A percentile compares a stretch with the other conserved stretches of the same genome.
Evolutionary conservation across 53 echinoderm and acorn worm species (phyloP).

Genomic region (Glandiceps talaboti): DNA sequence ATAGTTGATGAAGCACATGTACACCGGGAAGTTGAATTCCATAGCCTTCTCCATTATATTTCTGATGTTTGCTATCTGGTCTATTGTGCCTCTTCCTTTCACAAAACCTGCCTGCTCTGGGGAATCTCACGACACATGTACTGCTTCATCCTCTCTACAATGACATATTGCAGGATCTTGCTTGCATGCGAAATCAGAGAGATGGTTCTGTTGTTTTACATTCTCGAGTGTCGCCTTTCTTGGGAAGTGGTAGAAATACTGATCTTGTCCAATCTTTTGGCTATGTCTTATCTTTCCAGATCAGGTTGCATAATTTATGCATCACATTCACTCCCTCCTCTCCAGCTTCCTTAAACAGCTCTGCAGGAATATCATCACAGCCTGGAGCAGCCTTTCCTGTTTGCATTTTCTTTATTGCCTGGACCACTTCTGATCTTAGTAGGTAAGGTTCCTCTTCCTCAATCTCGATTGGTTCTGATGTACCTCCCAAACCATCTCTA

Average conservation of each 20-base stretch:
- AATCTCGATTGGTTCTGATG: too few relatives aligned
- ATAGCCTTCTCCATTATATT: conserved; percentile 1
- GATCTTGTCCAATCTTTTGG: conserved; percentile 23
- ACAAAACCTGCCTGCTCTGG: not conserved
- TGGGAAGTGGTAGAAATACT: conserved; percentile 8
- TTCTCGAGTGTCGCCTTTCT: conserved; percentile 17
- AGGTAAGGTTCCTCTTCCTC: not conserved
- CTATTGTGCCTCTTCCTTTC: not conserved
- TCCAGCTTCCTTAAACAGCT: conserved; percentile 16
- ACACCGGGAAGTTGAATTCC: not conserved
- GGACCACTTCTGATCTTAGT: conserved; percentile 5
- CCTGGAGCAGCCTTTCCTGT: conserved; percentile 13
- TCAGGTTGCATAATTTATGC: conserved; percentile 8
- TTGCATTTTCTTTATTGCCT: conserved; percentile 22
- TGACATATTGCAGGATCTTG: not conserved
- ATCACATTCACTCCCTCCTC: conserved; percentile 6
- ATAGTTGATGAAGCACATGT: not conserved
- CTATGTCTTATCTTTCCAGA: conserved; percentile 8
- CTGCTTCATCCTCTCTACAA: not conserved
- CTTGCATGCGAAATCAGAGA: not conserved
- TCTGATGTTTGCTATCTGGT: not conserved
- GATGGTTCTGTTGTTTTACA: conserved; percentile 12
- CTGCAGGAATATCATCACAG: conserved; percentile 17
- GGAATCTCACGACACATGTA: not conserved
- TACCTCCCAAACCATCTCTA: too few relatives aligned